A percentile compares a stretch with the other conserved stretches of the same genome.
Conservation (phyloP, 2,113 vertebrate genomes). For the Callocephalon fimbriatum region DNA sequence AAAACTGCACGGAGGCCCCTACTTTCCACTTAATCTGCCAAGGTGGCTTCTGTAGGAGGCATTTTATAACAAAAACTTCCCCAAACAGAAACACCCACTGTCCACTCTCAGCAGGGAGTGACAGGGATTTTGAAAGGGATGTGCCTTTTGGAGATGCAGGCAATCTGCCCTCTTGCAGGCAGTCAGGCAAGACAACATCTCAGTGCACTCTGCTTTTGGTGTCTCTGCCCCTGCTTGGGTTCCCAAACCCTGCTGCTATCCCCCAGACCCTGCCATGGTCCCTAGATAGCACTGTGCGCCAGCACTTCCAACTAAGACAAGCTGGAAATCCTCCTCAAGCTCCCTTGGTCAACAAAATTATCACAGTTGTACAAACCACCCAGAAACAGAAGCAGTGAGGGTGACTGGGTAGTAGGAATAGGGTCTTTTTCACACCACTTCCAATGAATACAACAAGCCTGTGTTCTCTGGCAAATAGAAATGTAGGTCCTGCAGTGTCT, state of each 20-base stretch:
- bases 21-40: not conserved
- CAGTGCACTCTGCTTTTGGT: too few relatives aligned
- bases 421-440: not conserved
- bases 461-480: not conserved
- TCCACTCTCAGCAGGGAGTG: not conserved
- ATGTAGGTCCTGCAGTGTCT: not conserved
- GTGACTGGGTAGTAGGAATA: rapidly evolving
- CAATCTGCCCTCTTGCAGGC: not conserved
- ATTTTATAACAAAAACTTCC: not conserved
- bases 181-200: not conserved
- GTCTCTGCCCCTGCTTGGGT: not conserved
- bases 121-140: not conserved
- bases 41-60: not conserved
- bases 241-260: not conserved
- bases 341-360: not conserved
- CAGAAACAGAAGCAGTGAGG: not conserved
- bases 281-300: not conserved
- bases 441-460: not conserved
- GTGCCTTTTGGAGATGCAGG: not conserved
- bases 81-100: not conserved
- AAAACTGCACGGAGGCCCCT: rapidly evolving
- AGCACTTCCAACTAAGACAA: not conserved
- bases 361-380: not conserved
- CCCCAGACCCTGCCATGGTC: not conserved
- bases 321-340: not conserved